Base-by-base conservation (phyloP, 2,888 invertebrate species). In the Smittia aterrima region DNA sequence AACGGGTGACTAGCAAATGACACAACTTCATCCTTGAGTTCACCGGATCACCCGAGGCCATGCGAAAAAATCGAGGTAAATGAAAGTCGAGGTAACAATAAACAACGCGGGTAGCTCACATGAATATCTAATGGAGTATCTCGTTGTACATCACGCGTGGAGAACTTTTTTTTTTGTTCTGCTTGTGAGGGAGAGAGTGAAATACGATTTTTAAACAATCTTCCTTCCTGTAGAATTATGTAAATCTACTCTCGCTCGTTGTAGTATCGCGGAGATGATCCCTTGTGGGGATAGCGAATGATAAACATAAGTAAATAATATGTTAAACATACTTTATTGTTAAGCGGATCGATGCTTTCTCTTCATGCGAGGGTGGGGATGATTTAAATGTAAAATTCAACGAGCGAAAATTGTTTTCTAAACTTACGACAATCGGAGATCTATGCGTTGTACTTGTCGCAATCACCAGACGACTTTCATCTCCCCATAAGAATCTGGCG, bases 41-140 rank as follows among this genome's bases (percentile, higher is more conserved):
- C 11, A 2, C 11, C 11, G 47, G 16, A 47, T 47, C 47, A 47
- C 11, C 16, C 16, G 47, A 47, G 47, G 16, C 47, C n/a, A 11
- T 16, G 16, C 4, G 38, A 11, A 47, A 16, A n/a, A 47, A 47
- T n/a, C n/a, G n/a, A 47, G 16, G 47, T 47, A 16, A 47, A 47
- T 47, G 16, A n/a, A 16, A 47, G 47, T 16, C 16, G 47, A 47
- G 47, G 11, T 16, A 47, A 47, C 47, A 47, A 47, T 47, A 47
- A 47, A 47, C 47, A 47, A 47, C 47, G 47, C 47, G 47, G 47
- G n/a, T 6, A n/a, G 47, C 11, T n/a, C 11, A n/a, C 47, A 11
- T 47, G 47, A 47, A 47, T 47, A 47, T 47, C 47, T 47, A 47
- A 47, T 47, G 47, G 47, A 47, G 47, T 16, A 47, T 47, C 47